phyloP scores from a whole-genome alignment of 2,113 vertebrate species.

The Prochilodus magdalenae region DNA sequence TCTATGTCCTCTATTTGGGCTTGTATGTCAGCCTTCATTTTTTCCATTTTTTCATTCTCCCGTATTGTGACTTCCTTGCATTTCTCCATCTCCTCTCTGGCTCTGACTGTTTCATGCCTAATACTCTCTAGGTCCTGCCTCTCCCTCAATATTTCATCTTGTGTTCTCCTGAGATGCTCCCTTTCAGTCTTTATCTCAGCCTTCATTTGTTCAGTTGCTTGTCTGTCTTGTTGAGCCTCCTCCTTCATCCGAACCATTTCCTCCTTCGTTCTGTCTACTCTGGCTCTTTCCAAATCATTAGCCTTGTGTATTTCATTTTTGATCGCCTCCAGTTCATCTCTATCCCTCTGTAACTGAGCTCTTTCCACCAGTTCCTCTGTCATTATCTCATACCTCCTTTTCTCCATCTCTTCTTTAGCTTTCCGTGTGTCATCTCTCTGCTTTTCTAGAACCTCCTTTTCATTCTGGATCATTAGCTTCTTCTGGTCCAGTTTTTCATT shows the following conservation, averaged over 20 bases:
- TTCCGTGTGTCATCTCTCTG: slow-evolving; percentile 31
- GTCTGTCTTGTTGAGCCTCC: slow-evolving; percentile 41
- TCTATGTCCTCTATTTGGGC: slow-evolving; percentile 52
- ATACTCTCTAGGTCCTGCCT: slow-evolving; percentile 43
- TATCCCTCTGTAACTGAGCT: slow-evolving; percentile 51
- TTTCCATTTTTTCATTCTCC: slow-evolving; percentile 30
- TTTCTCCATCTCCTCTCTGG: slow-evolving; percentile 27
- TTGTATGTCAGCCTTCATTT: slow-evolving; percentile 32
- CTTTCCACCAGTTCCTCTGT: slow-evolving; percentile 31
- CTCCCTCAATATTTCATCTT: slow-evolving; percentile 12
- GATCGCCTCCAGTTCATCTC: slow-evolving; percentile 51
- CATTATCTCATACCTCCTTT: slow-evolving; percentile 43
- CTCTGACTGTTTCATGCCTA: slow-evolving; percentile 45
- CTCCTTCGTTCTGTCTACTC: slow-evolving; percentile 44
- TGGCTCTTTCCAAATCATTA: slow-evolving; percentile 47
- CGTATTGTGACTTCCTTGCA: slow-evolving; percentile 24
- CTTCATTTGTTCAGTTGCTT: slow-evolving; percentile 33
- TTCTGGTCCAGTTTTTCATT: slow-evolving; percentile 8
- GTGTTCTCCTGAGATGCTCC: neutral
- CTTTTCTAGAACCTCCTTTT: slow-evolving; percentile 40
- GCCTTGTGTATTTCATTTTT: slow-evolving; percentile 31
- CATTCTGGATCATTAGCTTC: slow-evolving; percentile 26
- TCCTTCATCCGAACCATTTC: slow-evolving; percentile 25
- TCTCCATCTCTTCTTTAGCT: slow-evolving; percentile 46
- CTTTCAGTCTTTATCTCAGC: slow-evolving; percentile 45